Conservation (phyloP, 2,888 invertebrate genomes). For the Brachyptera putata region DNA sequence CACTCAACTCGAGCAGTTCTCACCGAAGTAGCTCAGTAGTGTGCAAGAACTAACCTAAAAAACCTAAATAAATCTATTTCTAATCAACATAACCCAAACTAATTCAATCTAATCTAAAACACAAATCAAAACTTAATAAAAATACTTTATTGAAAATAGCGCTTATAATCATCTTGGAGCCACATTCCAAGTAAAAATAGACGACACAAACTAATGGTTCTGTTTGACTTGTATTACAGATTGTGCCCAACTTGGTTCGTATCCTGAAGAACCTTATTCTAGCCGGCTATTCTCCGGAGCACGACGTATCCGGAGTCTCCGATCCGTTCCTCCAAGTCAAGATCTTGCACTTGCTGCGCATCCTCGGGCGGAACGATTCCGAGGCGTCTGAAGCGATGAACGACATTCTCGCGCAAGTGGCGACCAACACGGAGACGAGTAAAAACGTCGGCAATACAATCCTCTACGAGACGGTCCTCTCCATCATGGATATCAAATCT, state of each 20-base stretch:
- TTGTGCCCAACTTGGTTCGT: slow-evolving; percentile 96
- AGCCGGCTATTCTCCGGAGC: slow-evolving; percentile 99
- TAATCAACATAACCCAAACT: too few species aligned
- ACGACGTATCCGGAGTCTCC: slow-evolving; percentile 98
- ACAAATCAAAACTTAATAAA: too few species aligned
- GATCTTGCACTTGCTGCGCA: slow-evolving; percentile 88
- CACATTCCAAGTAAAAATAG: too few species aligned
- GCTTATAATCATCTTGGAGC: too few species aligned
- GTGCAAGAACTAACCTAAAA: too few species aligned
- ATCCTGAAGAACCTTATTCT: slow-evolving; percentile 97
- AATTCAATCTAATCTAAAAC: too few species aligned
- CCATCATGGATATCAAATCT: slow-evolving; percentile 99
- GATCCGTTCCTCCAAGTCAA: slow-evolving; percentile 99
- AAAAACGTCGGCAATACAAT: slow-evolving; percentile 99
- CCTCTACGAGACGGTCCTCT: slow-evolving; percentile 98
- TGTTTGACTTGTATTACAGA: slow-evolving; percentile 58
- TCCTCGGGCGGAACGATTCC: slow-evolving; percentile 92
- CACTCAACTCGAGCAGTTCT: too few species aligned
- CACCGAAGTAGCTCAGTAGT: too few species aligned
- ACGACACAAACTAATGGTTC: too few species aligned
- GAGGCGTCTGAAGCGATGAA: slow-evolving; percentile 99
- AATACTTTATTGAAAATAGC: too few species aligned
- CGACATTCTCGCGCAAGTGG: slow-evolving; percentile 98
- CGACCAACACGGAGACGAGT: slow-evolving; percentile 99
- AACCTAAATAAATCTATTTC: too few species aligned